Conservation (phyloP, 2,888 invertebrate genomes). For the Ennomos fuscantarius region DNA sequence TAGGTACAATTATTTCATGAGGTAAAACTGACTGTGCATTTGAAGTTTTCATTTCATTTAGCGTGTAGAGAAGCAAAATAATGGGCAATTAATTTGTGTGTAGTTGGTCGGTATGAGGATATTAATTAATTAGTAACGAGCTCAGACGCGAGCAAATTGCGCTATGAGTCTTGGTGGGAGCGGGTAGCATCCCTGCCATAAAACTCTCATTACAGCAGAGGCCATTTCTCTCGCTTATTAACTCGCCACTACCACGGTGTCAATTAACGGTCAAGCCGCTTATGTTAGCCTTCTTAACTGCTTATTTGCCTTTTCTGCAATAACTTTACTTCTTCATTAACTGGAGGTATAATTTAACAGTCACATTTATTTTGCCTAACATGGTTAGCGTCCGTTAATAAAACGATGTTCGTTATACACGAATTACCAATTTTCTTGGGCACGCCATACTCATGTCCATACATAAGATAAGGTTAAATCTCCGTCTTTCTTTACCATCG, state of each 20-base stretch:
- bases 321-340: slow-evolving; percentile 21
- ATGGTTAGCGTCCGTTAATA: slow-evolving; percentile 13
- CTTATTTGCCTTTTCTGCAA: slow-evolving; percentile 30
- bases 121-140: slow-evolving; percentile 58
- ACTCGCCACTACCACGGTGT: slow-evolving; percentile 59
- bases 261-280: slow-evolving; percentile 54
- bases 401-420: slow-evolving; percentile 2
- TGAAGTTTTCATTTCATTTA: slow-evolving; percentile 35
- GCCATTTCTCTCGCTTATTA: slow-evolving; percentile 67
- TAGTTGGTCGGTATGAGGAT: slow-evolving; percentile 47
- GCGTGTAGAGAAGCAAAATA: slow-evolving; percentile 36
- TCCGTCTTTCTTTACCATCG: slow-evolving; percentile 12
- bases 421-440: slow-evolving; percentile 16
- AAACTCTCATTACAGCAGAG: slow-evolving; percentile 63
- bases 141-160: slow-evolving; percentile 57
- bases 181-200: slow-evolving; percentile 54
- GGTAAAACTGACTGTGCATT: slow-evolving; percentile 8
- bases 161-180: slow-evolving; percentile 53
- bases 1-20: slow-evolving; percentile 7
- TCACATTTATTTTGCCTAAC: slow-evolving; percentile 14
- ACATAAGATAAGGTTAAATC: slow-evolving; percentile 12
- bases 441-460: slow-evolving; percentile 22
- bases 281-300: slow-evolving; percentile 20
- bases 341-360: slow-evolving; percentile 20
- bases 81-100: slow-evolving; percentile 50